phyloP scores from a whole-genome alignment of 1,140 invertebrate species.

The Saccostrea cuccullata region DNA sequence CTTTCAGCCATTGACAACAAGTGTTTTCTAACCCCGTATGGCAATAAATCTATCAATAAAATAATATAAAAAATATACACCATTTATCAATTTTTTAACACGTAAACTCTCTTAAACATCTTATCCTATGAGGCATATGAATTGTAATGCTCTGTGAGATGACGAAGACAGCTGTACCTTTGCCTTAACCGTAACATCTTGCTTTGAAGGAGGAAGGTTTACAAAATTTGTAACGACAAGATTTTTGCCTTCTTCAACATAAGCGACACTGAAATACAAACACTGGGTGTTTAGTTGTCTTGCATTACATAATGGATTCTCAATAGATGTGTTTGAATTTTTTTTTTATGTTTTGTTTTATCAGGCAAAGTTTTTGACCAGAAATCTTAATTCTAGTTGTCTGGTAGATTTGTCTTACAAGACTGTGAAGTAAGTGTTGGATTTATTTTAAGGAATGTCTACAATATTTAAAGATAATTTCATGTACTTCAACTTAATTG shows the following conservation, averaged over 20 bases:
- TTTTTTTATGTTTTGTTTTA: not conserved
- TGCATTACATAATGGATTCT: conserved; percentile 14
- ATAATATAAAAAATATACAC: conserved; percentile 13
- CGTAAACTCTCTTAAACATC: conserved; percentile 21
- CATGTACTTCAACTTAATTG: not conserved
- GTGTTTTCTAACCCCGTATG: not conserved
- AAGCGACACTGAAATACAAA: not conserved
- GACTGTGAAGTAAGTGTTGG: not conserved
- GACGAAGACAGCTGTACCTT: not conserved
- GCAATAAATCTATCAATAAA: not conserved
- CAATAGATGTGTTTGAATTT: conserved; percentile 16
- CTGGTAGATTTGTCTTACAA: not conserved
- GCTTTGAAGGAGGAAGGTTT: not conserved
- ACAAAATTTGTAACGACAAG: not conserved
- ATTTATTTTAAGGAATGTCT: not conserved
- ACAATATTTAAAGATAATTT: not conserved
- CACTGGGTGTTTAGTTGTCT: not conserved
- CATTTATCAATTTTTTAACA: conserved; percentile 15
- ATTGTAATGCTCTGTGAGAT: not conserved
- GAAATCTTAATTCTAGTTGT: not conserved
- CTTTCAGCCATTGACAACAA: not conserved
- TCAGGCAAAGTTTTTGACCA: not conserved
- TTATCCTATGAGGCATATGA: not conserved
- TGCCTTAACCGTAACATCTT: not conserved
- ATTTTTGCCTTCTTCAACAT: not conserved